These are phyloP conservation scores for Heliconius melpomene DNA, from an alignment of 1,140 invertebrate genomes.

Conservation along the genomic window DNA sequence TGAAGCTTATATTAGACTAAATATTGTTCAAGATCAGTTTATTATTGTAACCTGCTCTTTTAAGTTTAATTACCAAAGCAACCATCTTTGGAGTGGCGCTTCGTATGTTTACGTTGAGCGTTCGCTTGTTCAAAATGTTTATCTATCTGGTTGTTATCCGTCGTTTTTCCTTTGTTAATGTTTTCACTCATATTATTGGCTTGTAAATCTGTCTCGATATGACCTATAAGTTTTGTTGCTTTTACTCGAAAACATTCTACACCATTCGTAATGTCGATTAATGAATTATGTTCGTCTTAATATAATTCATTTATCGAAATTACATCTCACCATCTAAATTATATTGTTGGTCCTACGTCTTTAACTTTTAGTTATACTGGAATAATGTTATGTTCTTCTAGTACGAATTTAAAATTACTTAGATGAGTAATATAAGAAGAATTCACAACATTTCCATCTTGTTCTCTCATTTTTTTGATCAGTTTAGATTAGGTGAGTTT, in stretches of 20 bases:
- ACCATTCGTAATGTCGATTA: background rate
- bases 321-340: background rate
- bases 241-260: constrained; percentile 14
- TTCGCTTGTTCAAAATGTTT: constrained; percentile 62
- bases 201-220: constrained; percentile 63
- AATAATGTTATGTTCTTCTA: background rate
- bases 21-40: constrained; percentile 17
- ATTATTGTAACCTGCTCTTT: constrained; percentile 36
- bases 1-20: background rate
- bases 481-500: background rate
- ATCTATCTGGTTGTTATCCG: constrained; percentile 68
- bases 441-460: background rate
- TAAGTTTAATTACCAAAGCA: constrained; percentile 44
- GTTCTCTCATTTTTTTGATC: background rate
- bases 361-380: background rate
- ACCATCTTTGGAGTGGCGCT: constrained; percentile 52
- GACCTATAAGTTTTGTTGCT: constrained; percentile 40
- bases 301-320: no score
- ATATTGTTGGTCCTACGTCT: background rate
- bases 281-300: background rate
- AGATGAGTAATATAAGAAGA: background rate
- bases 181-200: constrained; percentile 60
- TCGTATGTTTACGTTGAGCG: constrained; percentile 56
- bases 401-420: background rate
- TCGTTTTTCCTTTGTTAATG: constrained; percentile 71